phyloP scores from a whole-genome alignment of 2,113 vertebrate genomes.

The Platichthys flesus region DNA sequence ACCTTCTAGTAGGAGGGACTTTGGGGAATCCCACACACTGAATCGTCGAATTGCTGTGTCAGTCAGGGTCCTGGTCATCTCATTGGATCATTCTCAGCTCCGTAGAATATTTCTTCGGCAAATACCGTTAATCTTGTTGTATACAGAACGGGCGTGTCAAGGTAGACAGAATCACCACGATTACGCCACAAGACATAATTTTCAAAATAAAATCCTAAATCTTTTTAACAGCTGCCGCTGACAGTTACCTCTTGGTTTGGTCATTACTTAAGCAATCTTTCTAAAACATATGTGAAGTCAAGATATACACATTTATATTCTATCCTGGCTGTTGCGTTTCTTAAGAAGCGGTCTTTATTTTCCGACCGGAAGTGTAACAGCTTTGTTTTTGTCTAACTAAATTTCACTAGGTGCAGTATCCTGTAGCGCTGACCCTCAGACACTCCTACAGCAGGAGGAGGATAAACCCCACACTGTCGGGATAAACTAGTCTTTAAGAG shows the following conservation, averaged over 20 bases:
- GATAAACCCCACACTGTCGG: not conserved
- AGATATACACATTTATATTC: not conserved
- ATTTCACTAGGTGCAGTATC: not conserved
- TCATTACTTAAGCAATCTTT: not conserved
- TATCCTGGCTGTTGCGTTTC: rapidly evolving
- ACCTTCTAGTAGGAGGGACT: slow-evolving; percentile 44
- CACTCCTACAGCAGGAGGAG: slow-evolving; percentile 1
- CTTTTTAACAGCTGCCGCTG: not conserved
- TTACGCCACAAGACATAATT: not conserved
- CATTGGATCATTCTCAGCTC: slow-evolving; percentile 51
- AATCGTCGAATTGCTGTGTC: slow-evolving; percentile 43
- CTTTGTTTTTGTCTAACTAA: not conserved
- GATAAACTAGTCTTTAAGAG: not conserved
- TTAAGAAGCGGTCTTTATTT: slow-evolving; percentile 20
- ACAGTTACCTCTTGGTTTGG: not conserved
- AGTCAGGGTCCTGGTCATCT: slow-evolving; percentile 6
- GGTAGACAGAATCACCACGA: not conserved
- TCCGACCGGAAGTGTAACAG: slow-evolving; percentile 15
- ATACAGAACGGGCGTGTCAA: slow-evolving; percentile 33
- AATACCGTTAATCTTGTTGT: slow-evolving; percentile 58
- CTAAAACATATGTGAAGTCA: not conserved
- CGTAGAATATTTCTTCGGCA: not conserved
- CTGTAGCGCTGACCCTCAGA: slow-evolving; percentile 16
- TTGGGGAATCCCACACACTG: not conserved
- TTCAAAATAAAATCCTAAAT: not conserved